Conservation (phyloP, 1,140 invertebrate genomes). For the Melitaea cinxia region DNA sequence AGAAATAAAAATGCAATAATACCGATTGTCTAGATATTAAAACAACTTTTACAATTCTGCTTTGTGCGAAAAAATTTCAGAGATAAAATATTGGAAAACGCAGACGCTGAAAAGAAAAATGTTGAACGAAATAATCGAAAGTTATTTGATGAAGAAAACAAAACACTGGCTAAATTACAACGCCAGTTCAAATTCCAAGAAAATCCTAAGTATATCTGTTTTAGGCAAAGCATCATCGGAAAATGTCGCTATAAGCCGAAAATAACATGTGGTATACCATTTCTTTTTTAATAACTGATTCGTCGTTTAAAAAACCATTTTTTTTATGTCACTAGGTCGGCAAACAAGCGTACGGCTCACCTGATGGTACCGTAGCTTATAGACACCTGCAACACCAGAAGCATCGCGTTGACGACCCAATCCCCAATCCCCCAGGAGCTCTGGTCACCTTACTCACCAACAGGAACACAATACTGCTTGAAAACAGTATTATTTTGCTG, state of each 20-base stretch:
- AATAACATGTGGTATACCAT: neutral
- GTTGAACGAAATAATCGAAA: neutral
- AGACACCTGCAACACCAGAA: no score
- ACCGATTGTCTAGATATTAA: no score
- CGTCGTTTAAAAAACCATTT: no score
- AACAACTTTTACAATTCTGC: neutral
- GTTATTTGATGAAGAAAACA: slow-evolving; percentile 14
- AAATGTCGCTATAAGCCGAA: neutral
- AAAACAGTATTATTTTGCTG: no score
- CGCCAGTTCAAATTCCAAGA: neutral
- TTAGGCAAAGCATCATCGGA: neutral
- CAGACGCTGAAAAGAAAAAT: slow-evolving; percentile 1
- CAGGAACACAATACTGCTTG: no score
- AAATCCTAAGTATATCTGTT: neutral
- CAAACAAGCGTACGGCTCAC: no score
- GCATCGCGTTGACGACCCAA: no score
- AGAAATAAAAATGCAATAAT: neutral
- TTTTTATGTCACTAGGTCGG: no score
- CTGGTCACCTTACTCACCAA: no score
- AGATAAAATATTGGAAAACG: neutral
- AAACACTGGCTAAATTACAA: slow-evolving; percentile 8
- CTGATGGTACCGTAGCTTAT: no score
- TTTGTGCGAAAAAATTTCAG: neutral
- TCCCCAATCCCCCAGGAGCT: no score
- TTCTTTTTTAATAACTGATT: no score